These are phyloP conservation scores for Aphidius colemani DNA, from an alignment of 2,888 invertebrate genomes.

Conservation along the genomic window DNA sequence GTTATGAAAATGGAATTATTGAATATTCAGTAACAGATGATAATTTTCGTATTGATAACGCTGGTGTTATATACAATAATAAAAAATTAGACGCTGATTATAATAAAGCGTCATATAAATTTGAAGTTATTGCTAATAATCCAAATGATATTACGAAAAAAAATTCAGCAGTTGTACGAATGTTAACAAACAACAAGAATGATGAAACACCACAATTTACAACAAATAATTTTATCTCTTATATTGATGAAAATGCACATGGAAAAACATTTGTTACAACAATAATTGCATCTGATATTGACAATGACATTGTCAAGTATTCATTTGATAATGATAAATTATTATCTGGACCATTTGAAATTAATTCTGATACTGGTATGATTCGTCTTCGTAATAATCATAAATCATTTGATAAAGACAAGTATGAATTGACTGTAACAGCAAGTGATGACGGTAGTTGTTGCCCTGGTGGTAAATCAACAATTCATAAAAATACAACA, in stretches of 20 bases:
- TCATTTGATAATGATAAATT: conserved; percentile 90
- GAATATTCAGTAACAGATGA: conserved; percentile 90
- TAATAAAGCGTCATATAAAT: conserved; percentile 95
- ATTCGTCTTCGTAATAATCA: conserved; percentile 86
- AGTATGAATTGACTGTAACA: conserved; percentile 94
- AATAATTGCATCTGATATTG: conserved; percentile 95
- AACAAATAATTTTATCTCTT: conserved; percentile 94
- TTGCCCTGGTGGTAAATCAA: conserved; percentile 85
- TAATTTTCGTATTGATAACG: conserved; percentile 92
- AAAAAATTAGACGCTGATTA: conserved; percentile 94
- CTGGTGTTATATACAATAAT: conserved; percentile 90
- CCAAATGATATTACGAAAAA: conserved; percentile 84
- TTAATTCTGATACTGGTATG: conserved; percentile 93
- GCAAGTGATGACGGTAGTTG: conserved; percentile 98
- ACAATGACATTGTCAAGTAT: conserved; percentile 94
- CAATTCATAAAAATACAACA: conserved; percentile 90
- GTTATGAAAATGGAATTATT: conserved; percentile 92
- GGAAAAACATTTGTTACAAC: conserved; percentile 95
- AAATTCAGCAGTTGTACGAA: conserved; percentile 89
- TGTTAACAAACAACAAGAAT: conserved; percentile 97
- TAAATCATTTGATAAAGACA: conserved; percentile 87
- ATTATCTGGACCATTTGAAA: conserved; percentile 91
- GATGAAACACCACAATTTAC: conserved; percentile 97
- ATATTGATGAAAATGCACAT: conserved; percentile 94
- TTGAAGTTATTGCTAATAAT: conserved; percentile 78